These are phyloP conservation scores for Melozone crissalis DNA, from an alignment of 2,113 vertebrate species.

Conservation along the genomic window DNA sequence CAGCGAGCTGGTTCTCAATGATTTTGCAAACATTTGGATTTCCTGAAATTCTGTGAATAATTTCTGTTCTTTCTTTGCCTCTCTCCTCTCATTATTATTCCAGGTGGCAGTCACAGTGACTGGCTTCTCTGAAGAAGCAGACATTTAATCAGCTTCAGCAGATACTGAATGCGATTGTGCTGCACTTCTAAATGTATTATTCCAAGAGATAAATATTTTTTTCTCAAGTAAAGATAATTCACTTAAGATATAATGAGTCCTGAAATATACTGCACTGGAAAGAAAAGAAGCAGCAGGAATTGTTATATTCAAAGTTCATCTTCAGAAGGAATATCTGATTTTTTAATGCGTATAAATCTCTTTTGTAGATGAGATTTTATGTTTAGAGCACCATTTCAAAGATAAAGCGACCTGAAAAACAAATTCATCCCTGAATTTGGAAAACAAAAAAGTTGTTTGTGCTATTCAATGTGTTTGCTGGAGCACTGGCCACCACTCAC, in stretches of 20 bases:
- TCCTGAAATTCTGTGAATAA: background rate
- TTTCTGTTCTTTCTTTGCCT: background rate
- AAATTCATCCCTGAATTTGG: background rate
- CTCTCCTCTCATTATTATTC: slow-evolving; percentile 5
- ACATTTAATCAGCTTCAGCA: slow-evolving; percentile 37
- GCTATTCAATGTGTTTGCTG: background rate
- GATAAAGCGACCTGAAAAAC: background rate
- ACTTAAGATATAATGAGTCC: slow-evolving; percentile 31
- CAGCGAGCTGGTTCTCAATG: fast-evolving
- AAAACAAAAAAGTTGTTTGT: background rate
- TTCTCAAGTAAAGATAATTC: slow-evolving; percentile 31
- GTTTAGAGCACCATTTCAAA: background rate
- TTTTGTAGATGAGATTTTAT: background rate
- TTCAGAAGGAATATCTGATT: background rate
- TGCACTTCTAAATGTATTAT: slow-evolving; percentile 26
- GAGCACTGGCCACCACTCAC: background rate
- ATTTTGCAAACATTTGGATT: background rate
- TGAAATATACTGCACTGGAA: background rate
- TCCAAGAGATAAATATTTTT: slow-evolving; percentile 41
- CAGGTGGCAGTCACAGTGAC: slow-evolving; percentile 12
- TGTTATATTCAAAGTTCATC: background rate
- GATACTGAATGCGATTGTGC: slow-evolving; percentile 9
- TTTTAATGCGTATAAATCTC: slow-evolving; percentile 15
- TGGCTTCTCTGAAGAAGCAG: slow-evolving; percentile 38
- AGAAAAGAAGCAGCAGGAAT: background rate